Evolutionary conservation across 2,113 vertebrate species (phyloP).

Genomic region (Otolemur garnettii): DNA sequence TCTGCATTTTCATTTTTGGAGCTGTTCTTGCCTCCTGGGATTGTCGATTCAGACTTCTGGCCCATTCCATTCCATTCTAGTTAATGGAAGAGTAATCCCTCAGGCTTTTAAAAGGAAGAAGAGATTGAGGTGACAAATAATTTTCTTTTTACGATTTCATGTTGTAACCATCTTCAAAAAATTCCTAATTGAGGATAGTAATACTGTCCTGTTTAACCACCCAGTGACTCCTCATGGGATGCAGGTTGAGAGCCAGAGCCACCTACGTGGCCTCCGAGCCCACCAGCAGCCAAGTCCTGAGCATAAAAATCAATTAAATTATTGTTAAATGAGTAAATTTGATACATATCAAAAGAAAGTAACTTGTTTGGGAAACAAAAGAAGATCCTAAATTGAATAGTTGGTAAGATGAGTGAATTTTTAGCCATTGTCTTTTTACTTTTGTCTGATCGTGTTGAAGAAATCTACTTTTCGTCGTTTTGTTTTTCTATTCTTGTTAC

Average conservation of each 20-base stretch:
- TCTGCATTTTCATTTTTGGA: not conserved
- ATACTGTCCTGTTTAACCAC: not conserved
- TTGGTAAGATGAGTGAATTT: not conserved
- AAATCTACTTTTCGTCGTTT: not conserved
- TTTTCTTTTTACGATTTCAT: slow-evolving; percentile 25
- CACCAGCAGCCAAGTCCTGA: not conserved
- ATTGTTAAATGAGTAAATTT: not conserved
- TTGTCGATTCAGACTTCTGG: not conserved
- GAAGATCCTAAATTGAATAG: slow-evolving; percentile 3
- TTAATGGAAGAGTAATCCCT: not conserved
- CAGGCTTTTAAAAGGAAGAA: not conserved
- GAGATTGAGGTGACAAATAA: not conserved
- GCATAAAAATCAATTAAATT: not conserved
- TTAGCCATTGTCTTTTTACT: not conserved
- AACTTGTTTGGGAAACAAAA: slow-evolving; percentile 15
- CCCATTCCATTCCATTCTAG: not conserved
- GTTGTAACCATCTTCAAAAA: not conserved
- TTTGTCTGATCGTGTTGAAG: slow-evolving; percentile 8
- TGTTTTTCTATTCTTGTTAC: slow-evolving; percentile 6
- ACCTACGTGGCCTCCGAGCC: not conserved
- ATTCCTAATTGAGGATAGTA: not conserved
- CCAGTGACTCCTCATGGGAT: not conserved
- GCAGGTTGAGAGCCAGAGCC: not conserved
- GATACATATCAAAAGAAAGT: not conserved
- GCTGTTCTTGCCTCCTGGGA: not conserved